Evolutionary conservation across 1,140 invertebrate species (phyloP).

Genomic region (Portunus trituberculatus): DNA sequence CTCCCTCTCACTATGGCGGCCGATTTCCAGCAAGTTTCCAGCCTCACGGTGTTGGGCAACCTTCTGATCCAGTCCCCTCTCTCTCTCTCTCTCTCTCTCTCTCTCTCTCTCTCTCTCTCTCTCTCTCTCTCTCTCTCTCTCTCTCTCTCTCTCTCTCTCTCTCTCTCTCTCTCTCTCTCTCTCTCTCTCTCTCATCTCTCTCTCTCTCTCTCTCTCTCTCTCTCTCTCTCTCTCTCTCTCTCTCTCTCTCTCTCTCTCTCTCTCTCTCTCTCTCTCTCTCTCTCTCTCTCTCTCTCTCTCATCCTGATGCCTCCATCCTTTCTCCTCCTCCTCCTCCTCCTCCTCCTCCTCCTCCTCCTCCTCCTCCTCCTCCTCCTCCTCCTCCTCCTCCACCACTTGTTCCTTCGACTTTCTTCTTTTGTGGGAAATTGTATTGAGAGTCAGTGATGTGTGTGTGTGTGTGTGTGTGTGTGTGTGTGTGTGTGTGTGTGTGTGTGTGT

Average conservation of each 20-base stretch:
- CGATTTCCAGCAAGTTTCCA: too few relatives aligned
- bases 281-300: background rate
- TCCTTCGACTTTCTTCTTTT: background rate
- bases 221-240: background rate
- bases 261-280: background rate
- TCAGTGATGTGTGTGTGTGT: constrained; percentile 35
- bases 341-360: background rate
- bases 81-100: constrained; percentile 30
- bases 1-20: background rate
- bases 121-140: background rate
- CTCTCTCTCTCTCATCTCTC: background rate
- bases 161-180: background rate
- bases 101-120: constrained; percentile 4
- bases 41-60: too few relatives aligned
- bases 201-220: background rate
- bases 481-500: constrained; percentile 5
- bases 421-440: background rate
- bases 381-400: background rate
- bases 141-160: too few relatives aligned
- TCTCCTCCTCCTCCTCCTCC: background rate
- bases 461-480: constrained; percentile 17
- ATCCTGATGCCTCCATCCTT: background rate
- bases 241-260: background rate
- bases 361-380: background rate
- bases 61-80: background rate